Evolutionary conservation across 2,113 vertebrate genomes (phyloP).

Genomic region (Boulengeromyrus knoepffleri): DNA sequence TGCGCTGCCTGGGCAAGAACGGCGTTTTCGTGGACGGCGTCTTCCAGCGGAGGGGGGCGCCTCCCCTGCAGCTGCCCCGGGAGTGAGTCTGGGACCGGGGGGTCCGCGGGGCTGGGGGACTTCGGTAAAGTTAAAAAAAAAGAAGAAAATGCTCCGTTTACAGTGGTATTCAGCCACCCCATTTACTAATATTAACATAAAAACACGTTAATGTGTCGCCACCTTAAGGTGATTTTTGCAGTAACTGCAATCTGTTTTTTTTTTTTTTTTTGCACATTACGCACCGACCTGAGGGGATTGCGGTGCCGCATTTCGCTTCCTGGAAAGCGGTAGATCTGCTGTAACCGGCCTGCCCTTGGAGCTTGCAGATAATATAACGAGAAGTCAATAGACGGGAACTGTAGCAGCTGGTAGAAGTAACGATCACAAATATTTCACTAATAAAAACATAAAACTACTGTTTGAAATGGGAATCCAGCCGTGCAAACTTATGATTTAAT

Average conservation of each 20-base stretch:
- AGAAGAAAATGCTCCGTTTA: not conserved
- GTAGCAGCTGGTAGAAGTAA: not conserved
- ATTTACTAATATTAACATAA: not conserved
- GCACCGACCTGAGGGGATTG: not conserved
- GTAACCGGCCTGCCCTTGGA: not conserved
- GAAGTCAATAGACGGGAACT: not conserved
- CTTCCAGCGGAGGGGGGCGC: conserved; percentile 88
- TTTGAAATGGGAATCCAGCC: not conserved
- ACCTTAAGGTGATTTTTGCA: not conserved
- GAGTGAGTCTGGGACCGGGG: conserved; percentile 69
- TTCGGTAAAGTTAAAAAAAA: not conserved
- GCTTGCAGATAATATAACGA: not conserved
- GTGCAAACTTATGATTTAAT: not conserved
- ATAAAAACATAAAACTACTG: not conserved
- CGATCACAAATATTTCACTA: not conserved
- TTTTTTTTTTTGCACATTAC: not conserved
- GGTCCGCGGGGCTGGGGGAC: not conserved
- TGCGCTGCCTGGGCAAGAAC: conserved; percentile 86
- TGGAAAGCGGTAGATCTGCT: not conserved
- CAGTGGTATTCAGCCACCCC: not conserved
- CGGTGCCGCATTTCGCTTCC: not conserved
- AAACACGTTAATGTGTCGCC: not conserved
- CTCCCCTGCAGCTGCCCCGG: conserved; percentile 75
- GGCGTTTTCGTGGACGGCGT: conserved; percentile 90
- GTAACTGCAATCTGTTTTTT: not conserved